Percentiles rank a stretch among this genome's conserved stretches.
Evolutionary conservation across 2,113 vertebrate genomes (phyloP).

Genomic region (Colistium nudipinnis): DNA sequence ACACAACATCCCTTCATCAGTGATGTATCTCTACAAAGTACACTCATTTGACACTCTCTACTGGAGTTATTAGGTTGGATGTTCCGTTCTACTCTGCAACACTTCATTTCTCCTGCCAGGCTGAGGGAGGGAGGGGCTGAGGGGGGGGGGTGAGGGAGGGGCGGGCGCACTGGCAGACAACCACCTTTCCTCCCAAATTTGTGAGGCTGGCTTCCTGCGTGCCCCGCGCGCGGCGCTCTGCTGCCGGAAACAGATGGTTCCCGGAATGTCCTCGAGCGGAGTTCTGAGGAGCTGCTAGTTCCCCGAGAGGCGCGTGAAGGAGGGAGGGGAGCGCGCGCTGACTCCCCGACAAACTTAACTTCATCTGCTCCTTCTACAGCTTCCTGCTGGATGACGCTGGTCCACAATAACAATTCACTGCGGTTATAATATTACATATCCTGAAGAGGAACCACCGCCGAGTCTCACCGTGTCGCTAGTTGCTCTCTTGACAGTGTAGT

Average conservation of each 20-base stretch:
- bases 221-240: slow-evolving; percentile 62
- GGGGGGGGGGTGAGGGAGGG: neutral
- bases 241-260: slow-evolving; percentile 85
- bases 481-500: neutral
- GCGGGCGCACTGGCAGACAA: slow-evolving; percentile 76
- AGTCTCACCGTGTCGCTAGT: neutral
- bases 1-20: slow-evolving; percentile 14
- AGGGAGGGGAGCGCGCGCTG: slow-evolving; percentile 23
- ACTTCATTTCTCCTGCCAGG: slow-evolving; percentile 68
- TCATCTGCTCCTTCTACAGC: slow-evolving; percentile 36
- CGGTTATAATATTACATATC: neutral
- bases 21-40: slow-evolving; percentile 9
- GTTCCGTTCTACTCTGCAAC: slow-evolving; percentile 47
- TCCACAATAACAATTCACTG: slow-evolving; percentile 5
- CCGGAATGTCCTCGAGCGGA: slow-evolving; percentile 85
- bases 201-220: slow-evolving; percentile 80
- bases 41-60: slow-evolving; percentile 22
- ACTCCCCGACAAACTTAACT: slow-evolving; percentile 60
- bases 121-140: neutral
- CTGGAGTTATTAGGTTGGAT: slow-evolving; percentile 27
- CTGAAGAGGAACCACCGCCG: neutral
- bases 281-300: slow-evolving; percentile 77
- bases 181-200: slow-evolving; percentile 81
- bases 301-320: slow-evolving; percentile 70
- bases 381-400: slow-evolving; percentile 32